Percentiles rank a stretch among this genome's conserved stretches.
These are phyloP conservation scores for Phycodurus eques DNA, from an alignment of 2,113 vertebrate genomes.

Conservation along the genomic window DNA sequence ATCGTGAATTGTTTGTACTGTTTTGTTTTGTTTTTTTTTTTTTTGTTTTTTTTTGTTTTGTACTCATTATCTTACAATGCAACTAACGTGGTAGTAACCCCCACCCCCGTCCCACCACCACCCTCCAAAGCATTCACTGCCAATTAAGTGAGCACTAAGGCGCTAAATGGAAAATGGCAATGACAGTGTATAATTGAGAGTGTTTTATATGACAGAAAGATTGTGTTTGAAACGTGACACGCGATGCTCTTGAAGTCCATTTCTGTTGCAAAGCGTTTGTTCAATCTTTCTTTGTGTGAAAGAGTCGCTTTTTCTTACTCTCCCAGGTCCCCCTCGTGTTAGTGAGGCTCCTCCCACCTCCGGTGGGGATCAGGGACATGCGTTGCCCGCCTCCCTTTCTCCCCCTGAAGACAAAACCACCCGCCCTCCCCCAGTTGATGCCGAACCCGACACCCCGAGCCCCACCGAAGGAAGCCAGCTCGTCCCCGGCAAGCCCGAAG, in stretches of 20 bases:
- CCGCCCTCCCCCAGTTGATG: neutral
- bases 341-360: constrained; percentile 33
- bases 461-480: constrained; percentile 65
- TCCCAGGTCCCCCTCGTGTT: constrained; percentile 74
- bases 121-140: constrained; percentile 17
- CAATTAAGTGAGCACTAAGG: constrained; percentile 6
- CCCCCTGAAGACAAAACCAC: constrained; percentile 46
- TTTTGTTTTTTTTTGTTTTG: no score
- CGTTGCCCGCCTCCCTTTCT: constrained; percentile 20
- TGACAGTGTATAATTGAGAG: neutral
- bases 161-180: constrained; percentile 39
- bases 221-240: constrained; percentile 22
- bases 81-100: constrained; percentile 28
- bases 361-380: constrained; percentile 11
- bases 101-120: no score
- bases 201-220: neutral
- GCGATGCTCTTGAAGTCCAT: no score
- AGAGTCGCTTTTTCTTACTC: rapidly evolving
- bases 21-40: no score
- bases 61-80: constrained; percentile 44
- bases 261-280: neutral
- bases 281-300: neutral
- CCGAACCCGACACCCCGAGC: constrained; percentile 12
- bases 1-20: constrained; percentile 32
- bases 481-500: constrained; percentile 70